Conservation (phyloP, 2,888 invertebrate genomes). For the Gandaritis pyraliata region DNA sequence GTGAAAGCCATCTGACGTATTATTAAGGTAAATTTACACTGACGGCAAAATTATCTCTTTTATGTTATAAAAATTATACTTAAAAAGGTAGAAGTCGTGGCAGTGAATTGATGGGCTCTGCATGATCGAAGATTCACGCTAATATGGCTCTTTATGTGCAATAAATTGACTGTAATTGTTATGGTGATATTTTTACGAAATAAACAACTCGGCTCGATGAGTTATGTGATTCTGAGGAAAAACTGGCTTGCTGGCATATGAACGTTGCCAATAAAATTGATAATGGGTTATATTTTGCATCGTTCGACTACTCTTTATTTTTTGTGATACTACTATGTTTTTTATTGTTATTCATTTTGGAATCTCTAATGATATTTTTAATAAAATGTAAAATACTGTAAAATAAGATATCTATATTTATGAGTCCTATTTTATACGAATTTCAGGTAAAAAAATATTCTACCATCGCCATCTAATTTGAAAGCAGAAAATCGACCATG, state of each 20-base stretch:
- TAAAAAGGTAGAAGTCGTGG: conserved; percentile 53
- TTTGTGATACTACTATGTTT: too few relatives aligned
- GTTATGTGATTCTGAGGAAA: conserved; percentile 12
- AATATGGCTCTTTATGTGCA: conserved; percentile 49
- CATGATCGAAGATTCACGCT: conserved; percentile 61
- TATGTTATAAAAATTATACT: conserved; percentile 65
- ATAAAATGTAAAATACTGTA: too few relatives aligned
- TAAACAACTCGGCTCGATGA: conserved; percentile 17
- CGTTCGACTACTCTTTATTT: too few relatives aligned
- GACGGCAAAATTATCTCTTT: conserved; percentile 46
- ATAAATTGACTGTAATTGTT: conserved; percentile 50
- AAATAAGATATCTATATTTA: too few relatives aligned
- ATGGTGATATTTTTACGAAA: conserved; percentile 41
- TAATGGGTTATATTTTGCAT: too few relatives aligned
- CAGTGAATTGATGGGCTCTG: conserved; percentile 60
- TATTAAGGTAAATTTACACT: conserved; percentile 63
- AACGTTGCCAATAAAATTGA: too few relatives aligned
- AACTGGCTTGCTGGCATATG: not conserved
- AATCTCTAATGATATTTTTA: too few relatives aligned
- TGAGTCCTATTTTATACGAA: too few relatives aligned
- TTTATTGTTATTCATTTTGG: too few relatives aligned
- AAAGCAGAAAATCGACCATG: not conserved
- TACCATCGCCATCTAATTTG: not conserved
- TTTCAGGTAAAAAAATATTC: not conserved
- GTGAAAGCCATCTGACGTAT: conserved; percentile 37